A percentile compares a stretch with the other conserved stretches of the same genome.
Conservation (phyloP, 2,888 invertebrate genomes). For the Lagria hirta region DNA sequence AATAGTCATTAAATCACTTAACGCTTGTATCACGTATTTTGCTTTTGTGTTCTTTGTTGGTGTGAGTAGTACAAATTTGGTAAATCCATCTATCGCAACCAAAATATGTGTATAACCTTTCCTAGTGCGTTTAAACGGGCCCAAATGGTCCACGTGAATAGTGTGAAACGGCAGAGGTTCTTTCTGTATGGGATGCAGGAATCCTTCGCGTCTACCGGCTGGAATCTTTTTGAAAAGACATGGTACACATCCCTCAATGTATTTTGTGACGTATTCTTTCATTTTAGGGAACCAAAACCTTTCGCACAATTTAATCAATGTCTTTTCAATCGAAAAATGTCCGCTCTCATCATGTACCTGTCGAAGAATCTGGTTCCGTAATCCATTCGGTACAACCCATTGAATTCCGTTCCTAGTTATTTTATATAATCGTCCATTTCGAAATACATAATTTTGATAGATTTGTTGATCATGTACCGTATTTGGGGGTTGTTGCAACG, state of each 20-base stretch:
- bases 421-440: constrained; percentile 27
- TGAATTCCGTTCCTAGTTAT: constrained; percentile 8
- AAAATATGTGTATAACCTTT: constrained; percentile 11
- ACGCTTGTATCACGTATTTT: constrained; percentile 7
- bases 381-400: constrained; percentile 18
- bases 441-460: constrained; percentile 25
- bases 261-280: constrained; percentile 23
- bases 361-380: constrained; percentile 21
- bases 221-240: constrained; percentile 25
- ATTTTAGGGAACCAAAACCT: constrained; percentile 31
- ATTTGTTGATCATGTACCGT: constrained; percentile 23
- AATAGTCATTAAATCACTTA: constrained; percentile 27
- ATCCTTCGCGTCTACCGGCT: constrained; percentile 4
- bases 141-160: constrained; percentile 17
- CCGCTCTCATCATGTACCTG: constrained; percentile 17
- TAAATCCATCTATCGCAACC: constrained; percentile 14
- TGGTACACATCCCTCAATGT: constrained; percentile 27
- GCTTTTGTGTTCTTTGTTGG: constrained; percentile 16
- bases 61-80: constrained; percentile 22
- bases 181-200: constrained; percentile 14
- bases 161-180: constrained; percentile 10
- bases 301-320: constrained; percentile 20
- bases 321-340: constrained; percentile 30
- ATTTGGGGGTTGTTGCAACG: constrained; percentile 28
- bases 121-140: constrained; percentile 4